Percentiles rank a stretch among this genome's conserved stretches.
phyloP scores from a whole-genome alignment of 2,888 invertebrate genomes.

The Ectemnius continuus region DNA sequence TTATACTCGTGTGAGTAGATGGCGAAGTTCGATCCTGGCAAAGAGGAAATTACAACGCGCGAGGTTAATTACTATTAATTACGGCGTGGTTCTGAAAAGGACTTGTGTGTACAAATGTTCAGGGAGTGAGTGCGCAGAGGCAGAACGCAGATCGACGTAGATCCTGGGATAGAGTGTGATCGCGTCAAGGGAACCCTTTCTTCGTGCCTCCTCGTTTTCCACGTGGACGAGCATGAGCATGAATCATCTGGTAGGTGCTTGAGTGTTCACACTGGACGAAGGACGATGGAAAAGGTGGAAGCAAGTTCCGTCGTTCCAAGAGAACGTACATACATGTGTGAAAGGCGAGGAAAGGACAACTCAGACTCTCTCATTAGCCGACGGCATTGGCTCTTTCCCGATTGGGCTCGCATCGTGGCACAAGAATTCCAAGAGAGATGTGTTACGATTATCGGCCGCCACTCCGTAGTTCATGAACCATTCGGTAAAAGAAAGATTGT shows the following conservation, averaged over 20 bases:
- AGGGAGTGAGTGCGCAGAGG: slow-evolving; percentile 7
- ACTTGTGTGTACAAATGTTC: slow-evolving; percentile 43
- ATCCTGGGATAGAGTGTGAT: slow-evolving; percentile 23
- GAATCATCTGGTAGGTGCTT: slow-evolving; percentile 61
- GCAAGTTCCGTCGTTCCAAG: slow-evolving; percentile 6
- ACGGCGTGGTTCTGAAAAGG: slow-evolving; percentile 34
- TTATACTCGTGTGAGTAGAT: no score
- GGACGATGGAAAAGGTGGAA: slow-evolving; percentile 46
- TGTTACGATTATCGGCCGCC: slow-evolving; percentile 65
- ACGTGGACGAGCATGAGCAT: slow-evolving; percentile 50
- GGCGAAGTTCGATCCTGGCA: no score
- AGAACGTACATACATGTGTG: slow-evolving; percentile 17
- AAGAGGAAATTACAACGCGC: no score
- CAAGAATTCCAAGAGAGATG: slow-evolving; percentile 64
- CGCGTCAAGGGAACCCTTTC: slow-evolving; percentile 31
- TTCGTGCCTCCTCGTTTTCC: slow-evolving; percentile 52
- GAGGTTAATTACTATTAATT: slow-evolving; percentile 41
- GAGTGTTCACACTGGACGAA: slow-evolving; percentile 52
- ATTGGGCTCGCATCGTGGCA: slow-evolving; percentile 33
- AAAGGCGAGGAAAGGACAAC: slow-evolving; percentile 40
- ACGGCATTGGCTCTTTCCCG: slow-evolving; percentile 32
- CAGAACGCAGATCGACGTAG: not conserved
- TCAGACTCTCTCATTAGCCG: slow-evolving; percentile 55
- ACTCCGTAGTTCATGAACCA: slow-evolving; percentile 19
- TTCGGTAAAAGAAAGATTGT: slow-evolving; percentile 17